These are phyloP conservation scores for Tipula vernalis DNA, from an alignment of 2,888 invertebrate species.

Conservation along the genomic window DNA sequence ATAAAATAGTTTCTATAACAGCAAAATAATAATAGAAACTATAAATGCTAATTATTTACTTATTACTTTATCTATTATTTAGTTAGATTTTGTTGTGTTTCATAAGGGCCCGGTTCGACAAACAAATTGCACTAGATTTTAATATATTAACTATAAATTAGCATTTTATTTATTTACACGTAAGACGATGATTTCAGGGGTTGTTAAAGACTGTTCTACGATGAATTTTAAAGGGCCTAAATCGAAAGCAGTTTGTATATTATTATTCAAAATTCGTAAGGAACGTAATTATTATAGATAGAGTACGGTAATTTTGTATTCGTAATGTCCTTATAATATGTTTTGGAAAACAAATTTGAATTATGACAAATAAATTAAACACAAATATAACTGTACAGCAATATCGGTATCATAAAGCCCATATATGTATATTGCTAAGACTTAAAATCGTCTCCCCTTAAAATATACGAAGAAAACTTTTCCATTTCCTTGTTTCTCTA, in stretches of 20 bases:
- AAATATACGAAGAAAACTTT: not conserved
- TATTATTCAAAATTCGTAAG: not conserved
- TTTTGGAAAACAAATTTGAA: not conserved
- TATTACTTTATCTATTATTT: not conserved
- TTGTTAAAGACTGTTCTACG: not conserved
- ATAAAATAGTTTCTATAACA: not conserved
- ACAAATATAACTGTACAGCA: not conserved
- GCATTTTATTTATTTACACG: not conserved
- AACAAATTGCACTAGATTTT: not conserved
- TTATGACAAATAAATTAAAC: not conserved
- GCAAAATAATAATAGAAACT: not conserved
- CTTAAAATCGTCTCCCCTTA: not conserved
- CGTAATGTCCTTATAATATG: not conserved
- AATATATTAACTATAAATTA: not conserved
- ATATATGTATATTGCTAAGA: not conserved
- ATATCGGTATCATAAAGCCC: not conserved
- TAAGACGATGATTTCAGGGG: not conserved
- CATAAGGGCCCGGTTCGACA: not conserved
- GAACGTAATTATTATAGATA: not conserved
- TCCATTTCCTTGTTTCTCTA: not conserved
- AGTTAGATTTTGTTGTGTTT: not conserved
- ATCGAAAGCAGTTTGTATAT: not conserved
- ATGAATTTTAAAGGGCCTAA: not conserved
- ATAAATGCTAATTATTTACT: not conserved
- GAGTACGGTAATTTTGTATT: not conserved